Conservation (phyloP, 2,797 vertebrate genomes). For the Crenichthys baileyi region DNA sequence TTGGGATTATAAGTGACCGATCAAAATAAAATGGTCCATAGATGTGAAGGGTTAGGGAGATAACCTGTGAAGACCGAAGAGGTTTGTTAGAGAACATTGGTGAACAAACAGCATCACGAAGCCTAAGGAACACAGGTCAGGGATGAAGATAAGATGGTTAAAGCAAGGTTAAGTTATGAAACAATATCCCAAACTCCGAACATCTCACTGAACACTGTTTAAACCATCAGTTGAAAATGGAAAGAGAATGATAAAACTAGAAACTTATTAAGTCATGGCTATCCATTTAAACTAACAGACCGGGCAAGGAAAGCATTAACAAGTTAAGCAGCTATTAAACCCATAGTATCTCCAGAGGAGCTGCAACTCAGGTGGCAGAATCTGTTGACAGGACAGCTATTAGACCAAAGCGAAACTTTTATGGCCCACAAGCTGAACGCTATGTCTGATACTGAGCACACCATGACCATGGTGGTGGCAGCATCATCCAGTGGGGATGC, state of each 20-base stretch:
- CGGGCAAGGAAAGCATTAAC: background rate
- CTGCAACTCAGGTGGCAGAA: background rate
- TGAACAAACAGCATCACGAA: background rate
- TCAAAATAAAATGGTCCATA: too few species aligned
- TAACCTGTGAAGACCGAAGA: background rate
- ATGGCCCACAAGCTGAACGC: too few species aligned
- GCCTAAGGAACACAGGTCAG: background rate
- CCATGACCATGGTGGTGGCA: too few species aligned
- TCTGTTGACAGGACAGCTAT: background rate
- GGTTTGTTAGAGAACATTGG: background rate
- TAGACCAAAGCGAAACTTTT: too few species aligned
- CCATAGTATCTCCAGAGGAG: background rate
- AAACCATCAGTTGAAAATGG: background rate
- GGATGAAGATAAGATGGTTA: background rate
- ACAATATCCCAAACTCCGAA: background rate
- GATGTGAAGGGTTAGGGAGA: too few species aligned
- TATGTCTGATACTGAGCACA: background rate
- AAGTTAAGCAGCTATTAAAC: background rate
- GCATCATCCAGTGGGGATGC: background rate
- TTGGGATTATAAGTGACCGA: too few species aligned
- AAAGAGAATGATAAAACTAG: background rate
- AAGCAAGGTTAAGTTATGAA: background rate
- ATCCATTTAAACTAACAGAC: background rate
- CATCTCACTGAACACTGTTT: too few species aligned
- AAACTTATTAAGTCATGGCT: background rate